Conservation (phyloP, 2,888 invertebrate genomes). For the Drosophila acutilabella region DNA sequence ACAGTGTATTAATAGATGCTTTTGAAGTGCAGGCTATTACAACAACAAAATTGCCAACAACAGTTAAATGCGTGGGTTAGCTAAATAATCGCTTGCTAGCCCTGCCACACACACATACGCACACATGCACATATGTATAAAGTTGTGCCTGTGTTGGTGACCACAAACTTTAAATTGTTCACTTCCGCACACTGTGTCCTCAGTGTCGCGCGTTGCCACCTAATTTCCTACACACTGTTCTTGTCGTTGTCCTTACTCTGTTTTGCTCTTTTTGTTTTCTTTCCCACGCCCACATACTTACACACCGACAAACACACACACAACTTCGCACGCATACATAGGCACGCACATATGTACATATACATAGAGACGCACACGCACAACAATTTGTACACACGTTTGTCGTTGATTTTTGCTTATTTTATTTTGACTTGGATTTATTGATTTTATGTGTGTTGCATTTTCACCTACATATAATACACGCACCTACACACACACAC, state of each 20-base stretch:
- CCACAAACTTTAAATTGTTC: slow-evolving; percentile 71
- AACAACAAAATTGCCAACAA: slow-evolving; percentile 40
- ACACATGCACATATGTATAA: not conserved
- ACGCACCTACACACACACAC: slow-evolving; percentile 37
- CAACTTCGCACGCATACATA: slow-evolving; percentile 24
- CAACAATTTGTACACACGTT: slow-evolving; percentile 45
- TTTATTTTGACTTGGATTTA: slow-evolving; percentile 79
- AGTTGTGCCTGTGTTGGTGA: slow-evolving; percentile 25
- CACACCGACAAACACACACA: slow-evolving; percentile 28
- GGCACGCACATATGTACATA: slow-evolving; percentile 15
- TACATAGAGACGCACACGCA: slow-evolving; percentile 44
- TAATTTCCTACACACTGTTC: slow-evolving; percentile 35
- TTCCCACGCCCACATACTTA: slow-evolving; percentile 54
- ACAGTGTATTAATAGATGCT: slow-evolving; percentile 66
- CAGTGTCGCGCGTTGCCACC: slow-evolving; percentile 56
- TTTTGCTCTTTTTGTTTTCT: slow-evolving; percentile 63
- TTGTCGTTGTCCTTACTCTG: slow-evolving; percentile 50
- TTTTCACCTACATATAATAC: slow-evolving; percentile 58
- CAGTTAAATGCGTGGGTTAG: slow-evolving; percentile 56
- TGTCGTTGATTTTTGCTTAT: slow-evolving; percentile 65
- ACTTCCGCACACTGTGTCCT: slow-evolving; percentile 69
- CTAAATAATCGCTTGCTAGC: slow-evolving; percentile 53
- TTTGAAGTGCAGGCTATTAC: slow-evolving; percentile 66
- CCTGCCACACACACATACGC: slow-evolving; percentile 24
- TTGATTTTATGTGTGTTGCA: slow-evolving; percentile 78